Evolutionary conservation across 2,113 vertebrate species (phyloP).

Genomic region (Sterna hirundo): DNA sequence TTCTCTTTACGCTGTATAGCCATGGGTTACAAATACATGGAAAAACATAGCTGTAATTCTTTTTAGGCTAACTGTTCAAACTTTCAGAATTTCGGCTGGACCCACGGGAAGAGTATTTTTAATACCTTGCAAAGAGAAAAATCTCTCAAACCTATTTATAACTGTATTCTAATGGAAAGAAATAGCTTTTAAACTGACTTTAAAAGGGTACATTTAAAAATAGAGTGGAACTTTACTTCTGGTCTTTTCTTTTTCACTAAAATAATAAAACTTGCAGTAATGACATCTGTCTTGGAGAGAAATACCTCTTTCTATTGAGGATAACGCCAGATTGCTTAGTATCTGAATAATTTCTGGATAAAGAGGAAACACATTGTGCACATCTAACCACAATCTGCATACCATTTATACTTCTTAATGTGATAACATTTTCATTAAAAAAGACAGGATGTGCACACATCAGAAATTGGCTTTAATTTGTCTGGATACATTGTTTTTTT

Average conservation of each 20-base stretch:
- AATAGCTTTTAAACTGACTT: slow-evolving; percentile 26
- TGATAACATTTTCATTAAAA: slow-evolving; percentile 4
- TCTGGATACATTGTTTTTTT: background rate
- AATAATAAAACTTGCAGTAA: slow-evolving; percentile 3
- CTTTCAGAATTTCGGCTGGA: slow-evolving; percentile 32
- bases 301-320: background rate
- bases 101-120: slow-evolving; percentile 44
- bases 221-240: slow-evolving; percentile 10
- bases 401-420: background rate
- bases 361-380: background rate
- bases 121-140: slow-evolving; percentile 33
- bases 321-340: background rate
- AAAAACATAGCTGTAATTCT: slow-evolving; percentile 29
- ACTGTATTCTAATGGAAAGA: slow-evolving; percentile 33
- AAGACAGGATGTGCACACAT: background rate
- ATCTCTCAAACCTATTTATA: slow-evolving; percentile 42
- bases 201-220: slow-evolving; percentile 43
- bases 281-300: slow-evolving; percentile 2
- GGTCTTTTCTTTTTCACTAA: background rate
- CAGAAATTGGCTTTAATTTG: background rate
- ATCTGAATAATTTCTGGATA: background rate
- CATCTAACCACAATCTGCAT: background rate
- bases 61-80: background rate
- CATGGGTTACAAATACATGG: background rate
- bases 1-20: slow-evolving; percentile 8